Evolutionary conservation across 2,797 vertebrate genomes (phyloP), one percentile per base, ranked within the genome.

Genomic region (Phataginus tricuspis): DNA sequence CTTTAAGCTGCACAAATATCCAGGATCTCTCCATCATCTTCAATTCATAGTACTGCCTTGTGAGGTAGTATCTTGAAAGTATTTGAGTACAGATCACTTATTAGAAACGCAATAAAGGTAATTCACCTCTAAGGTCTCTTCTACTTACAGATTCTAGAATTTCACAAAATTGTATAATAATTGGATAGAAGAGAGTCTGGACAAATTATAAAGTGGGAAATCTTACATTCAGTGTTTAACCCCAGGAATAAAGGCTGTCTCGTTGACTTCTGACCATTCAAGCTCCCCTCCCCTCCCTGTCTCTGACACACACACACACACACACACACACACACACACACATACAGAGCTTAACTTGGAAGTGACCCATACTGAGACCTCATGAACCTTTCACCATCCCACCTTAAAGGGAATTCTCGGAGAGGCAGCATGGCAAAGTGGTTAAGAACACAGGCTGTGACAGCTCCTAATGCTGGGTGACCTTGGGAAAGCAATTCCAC

Each of bases 161-260:
- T 86, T 57, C 29, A 86, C n/a, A 45, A 86, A 78, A 75, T 4
- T 69, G 6, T 55, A 57, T 69, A 6, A 85, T n/a, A 61, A 83
- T 16, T 77, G 42, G 2, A 69, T 23, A 72, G 37, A 92, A 85
- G 64, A 82, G 12, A 94, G 13, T 94, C n/a, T 80, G 34, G 75
- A 9, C 31, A 79, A 94, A 27, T 57, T 75, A 57, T 75, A 55
- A 94, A 72, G 45, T 12, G 78, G 27, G 25, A 78, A 97, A 86
- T 53, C 0, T 4, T 79, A 23, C 3, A n/a, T 78, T 94, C 7
- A 45, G 4, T 92, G 45, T 78, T 82, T 94, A 45, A 29, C 31
- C 53, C 23, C 37, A 80, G 27, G 55, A 27, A 55, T 53, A 4
- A 49, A 79, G 34, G 27, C 5, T 10, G 31, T 83, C 18, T 59